Conservation (phyloP, 2,113 vertebrate genomes). For the Erinaceus europaeus region DNA sequence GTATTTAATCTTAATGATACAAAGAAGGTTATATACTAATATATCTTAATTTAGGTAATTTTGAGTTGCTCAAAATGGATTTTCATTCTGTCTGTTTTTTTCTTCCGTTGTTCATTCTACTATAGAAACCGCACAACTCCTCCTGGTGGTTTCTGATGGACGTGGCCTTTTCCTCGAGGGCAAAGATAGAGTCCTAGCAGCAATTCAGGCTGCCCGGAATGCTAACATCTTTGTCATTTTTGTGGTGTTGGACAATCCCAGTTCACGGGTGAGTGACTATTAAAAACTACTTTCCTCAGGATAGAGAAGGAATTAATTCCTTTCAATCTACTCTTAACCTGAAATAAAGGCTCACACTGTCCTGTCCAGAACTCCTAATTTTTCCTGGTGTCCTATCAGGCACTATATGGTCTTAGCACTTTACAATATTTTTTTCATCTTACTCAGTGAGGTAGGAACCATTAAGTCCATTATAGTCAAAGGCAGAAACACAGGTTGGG, state of each 20-base stretch:
- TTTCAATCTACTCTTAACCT: neutral
- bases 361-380: neutral
- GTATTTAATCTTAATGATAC: neutral
- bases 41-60: neutral
- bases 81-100: neutral
- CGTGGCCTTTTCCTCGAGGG: constrained; percentile 96
- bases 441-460: neutral
- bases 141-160: constrained; percentile 96
- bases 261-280: constrained; percentile 89
- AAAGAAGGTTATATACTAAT: neutral
- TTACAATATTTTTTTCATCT: neutral
- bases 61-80: neutral
- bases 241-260: constrained; percentile 94
- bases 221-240: constrained; percentile 97
- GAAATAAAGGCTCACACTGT: neutral
- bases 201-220: constrained; percentile 87
- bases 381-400: no score
- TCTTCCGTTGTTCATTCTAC: neutral
- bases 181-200: constrained; percentile 92
- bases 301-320: neutral
- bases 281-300: neutral
- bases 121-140: constrained; percentile 92
- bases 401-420: neutral
- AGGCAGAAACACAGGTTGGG: no score
- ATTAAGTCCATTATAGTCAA: no score